Evolutionary conservation across 1,140 invertebrate species (phyloP).

Genomic region (Lepidurus arcticus): DNA sequence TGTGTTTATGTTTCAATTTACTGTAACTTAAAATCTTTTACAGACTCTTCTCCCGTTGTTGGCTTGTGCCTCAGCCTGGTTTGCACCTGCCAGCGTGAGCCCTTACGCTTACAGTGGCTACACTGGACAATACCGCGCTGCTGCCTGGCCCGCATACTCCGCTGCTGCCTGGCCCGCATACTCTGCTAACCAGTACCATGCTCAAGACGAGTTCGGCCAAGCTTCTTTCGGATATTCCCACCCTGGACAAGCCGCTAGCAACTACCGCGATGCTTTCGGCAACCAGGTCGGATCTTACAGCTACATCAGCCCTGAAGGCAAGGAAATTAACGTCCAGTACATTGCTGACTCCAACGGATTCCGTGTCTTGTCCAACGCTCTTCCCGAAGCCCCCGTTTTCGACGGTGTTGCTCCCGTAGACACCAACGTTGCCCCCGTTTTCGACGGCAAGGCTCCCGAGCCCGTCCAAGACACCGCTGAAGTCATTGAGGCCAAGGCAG

Average conservation of each 20-base stretch:
- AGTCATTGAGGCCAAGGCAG: no score
- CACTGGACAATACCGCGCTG: not conserved
- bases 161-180: constrained; percentile 19
- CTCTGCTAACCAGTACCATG: constrained; percentile 47
- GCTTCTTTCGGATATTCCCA: constrained; percentile 52
- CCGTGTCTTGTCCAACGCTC: constrained; percentile 50
- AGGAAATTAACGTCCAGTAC: constrained; percentile 50
- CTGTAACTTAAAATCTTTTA: not conserved
- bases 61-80: constrained; percentile 28
- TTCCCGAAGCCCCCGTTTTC: constrained; percentile 44
- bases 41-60: constrained; percentile 19
- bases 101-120: not conserved
- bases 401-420: constrained; percentile 23
- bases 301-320: constrained; percentile 39
- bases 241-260: constrained; percentile 49
- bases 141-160: not conserved
- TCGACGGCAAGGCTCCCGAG: no score
- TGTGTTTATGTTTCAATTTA: not conserved
- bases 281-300: constrained; percentile 34
- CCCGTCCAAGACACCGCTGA: no score
- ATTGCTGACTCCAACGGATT: constrained; percentile 49
- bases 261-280: constrained; percentile 40
- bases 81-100: not conserved
- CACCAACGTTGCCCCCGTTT: constrained; percentile 9
- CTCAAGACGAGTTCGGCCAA: constrained; percentile 58